These are phyloP conservation scores for Coleophora flavipennella DNA, from an alignment of 2,888 invertebrate genomes.

Conservation along the genomic window DNA sequence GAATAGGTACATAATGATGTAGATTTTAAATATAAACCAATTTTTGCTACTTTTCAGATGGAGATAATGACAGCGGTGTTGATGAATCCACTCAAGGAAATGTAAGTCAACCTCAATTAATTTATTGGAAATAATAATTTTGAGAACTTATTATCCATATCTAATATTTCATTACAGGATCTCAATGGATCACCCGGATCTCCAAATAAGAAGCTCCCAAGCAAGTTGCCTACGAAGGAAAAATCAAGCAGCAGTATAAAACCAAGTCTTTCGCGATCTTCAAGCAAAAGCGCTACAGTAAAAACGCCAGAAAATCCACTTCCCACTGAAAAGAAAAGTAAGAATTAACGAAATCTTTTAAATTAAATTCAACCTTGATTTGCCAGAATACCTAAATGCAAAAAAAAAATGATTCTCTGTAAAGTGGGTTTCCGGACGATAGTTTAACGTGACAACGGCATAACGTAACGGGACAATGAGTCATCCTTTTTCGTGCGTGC, in stretches of 20 bases:
- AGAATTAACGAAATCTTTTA: conserved; percentile 19
- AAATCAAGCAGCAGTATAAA: conserved; percentile 63
- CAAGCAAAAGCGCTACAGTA: conserved; percentile 72
- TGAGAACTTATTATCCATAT: not conserved
- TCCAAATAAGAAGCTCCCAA: conserved; percentile 81
- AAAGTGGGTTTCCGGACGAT: no score
- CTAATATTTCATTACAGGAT: conserved; percentile 41
- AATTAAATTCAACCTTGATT: no score
- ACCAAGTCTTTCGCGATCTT: conserved; percentile 70
- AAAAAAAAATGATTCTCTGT: no score
- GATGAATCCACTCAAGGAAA: conserved; percentile 87
- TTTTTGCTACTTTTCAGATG: conserved; percentile 71
- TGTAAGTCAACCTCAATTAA: conserved; percentile 64
- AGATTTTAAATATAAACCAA: no score
- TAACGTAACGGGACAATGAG: no score
- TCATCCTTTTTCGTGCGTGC: no score
- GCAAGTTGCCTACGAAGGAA: conserved; percentile 66
- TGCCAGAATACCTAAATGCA: no score
- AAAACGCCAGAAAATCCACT: conserved; percentile 81
- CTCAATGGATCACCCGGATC: conserved; percentile 81
- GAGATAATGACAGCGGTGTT: conserved; percentile 87
- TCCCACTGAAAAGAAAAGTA: conserved; percentile 80
- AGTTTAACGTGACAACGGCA: no score
- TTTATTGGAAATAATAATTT: conserved; percentile 1
- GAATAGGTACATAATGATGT: no score